A percentile compares a stretch with the other conserved stretches of the same genome.
These are phyloP conservation scores for Drosophila insularis DNA, from an alignment of 1,140 invertebrate species.

Conservation along the genomic window DNA sequence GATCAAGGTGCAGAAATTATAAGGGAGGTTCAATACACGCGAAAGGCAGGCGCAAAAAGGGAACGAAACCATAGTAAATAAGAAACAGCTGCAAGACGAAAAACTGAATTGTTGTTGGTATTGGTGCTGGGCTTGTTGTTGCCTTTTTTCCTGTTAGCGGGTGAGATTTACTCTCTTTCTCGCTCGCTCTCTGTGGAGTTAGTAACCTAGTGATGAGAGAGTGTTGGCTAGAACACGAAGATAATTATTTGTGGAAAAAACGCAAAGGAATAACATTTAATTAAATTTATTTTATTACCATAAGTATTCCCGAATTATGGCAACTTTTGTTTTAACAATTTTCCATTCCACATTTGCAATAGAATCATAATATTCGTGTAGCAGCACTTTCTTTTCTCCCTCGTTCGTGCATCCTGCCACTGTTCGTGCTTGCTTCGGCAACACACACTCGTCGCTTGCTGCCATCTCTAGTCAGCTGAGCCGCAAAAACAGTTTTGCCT, in stretches of 20 bases:
- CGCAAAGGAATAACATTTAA: too few relatives aligned
- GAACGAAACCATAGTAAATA: slow-evolving; percentile 75
- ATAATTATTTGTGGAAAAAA: not conserved
- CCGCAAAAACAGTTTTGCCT: slow-evolving; percentile 35
- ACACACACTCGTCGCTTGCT: not conserved
- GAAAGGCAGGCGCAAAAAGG: slow-evolving; percentile 60
- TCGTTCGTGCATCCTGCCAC: not conserved
- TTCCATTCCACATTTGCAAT: too few relatives aligned
- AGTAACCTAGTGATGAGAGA: not conserved
- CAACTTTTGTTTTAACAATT: too few relatives aligned
- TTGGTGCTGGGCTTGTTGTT: not conserved
- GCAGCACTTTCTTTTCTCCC: too few relatives aligned
- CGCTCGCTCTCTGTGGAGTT: not conserved
- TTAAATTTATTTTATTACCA: too few relatives aligned
- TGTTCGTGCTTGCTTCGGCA: not conserved
- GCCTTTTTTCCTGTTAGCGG: slow-evolving; percentile 9
- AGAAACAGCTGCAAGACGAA: slow-evolving; percentile 70
- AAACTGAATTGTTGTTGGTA: slow-evolving; percentile 24
- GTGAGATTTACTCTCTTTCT: slow-evolving; percentile 19
- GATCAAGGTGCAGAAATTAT: slow-evolving; percentile 72
- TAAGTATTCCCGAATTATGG: too few relatives aligned
- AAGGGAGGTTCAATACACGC: slow-evolving; percentile 75
- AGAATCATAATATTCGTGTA: too few relatives aligned
- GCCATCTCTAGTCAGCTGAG: slow-evolving; percentile 30
- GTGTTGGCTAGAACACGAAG: not conserved